These are phyloP conservation scores for Gymnopithys bicolor DNA, from an alignment of 2,797 vertebrate genomes.

Conservation along the genomic window DNA sequence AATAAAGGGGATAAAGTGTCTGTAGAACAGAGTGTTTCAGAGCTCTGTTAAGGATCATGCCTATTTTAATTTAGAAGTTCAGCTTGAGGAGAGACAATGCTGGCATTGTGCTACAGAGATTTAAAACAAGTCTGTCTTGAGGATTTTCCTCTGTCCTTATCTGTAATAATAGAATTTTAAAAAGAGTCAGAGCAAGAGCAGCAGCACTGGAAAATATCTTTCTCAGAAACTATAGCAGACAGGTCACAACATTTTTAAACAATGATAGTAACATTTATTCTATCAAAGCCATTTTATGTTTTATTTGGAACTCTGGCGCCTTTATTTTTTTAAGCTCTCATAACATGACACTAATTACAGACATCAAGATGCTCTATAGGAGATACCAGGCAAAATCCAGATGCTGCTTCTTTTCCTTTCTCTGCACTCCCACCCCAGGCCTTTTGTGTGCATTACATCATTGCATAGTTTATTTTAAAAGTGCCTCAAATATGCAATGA, in stretches of 20 bases:
- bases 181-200: slow-evolving; percentile 51
- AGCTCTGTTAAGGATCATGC: slow-evolving; percentile 75
- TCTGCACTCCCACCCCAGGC: slow-evolving; percentile 56
- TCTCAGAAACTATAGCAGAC: slow-evolving; percentile 86
- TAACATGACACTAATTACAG: slow-evolving; percentile 97
- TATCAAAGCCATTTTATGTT: slow-evolving; percentile 96
- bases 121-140: slow-evolving; percentile 77
- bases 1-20: slow-evolving; percentile 71
- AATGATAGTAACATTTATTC: slow-evolving; percentile 93
- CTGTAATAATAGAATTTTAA: slow-evolving; percentile 79
- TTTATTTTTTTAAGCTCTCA: slow-evolving; percentile 92
- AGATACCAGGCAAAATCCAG: slow-evolving; percentile 82
- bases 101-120: slow-evolving; percentile 77
- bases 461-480: slow-evolving; percentile 89
- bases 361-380: slow-evolving; percentile 93
- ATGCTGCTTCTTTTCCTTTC: slow-evolving; percentile 83
- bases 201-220: slow-evolving; percentile 83
- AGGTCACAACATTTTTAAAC: slow-evolving; percentile 93
- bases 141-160: slow-evolving; percentile 81
- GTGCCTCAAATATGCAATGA: slow-evolving; percentile 91
- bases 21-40: slow-evolving; percentile 66
- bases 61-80: slow-evolving; percentile 79
- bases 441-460: slow-evolving; percentile 88
- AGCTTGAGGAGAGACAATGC: slow-evolving; percentile 74
- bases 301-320: slow-evolving; percentile 96